These are phyloP conservation scores for Zhuqinia jingwanae DNA, from an alignment of 2,888 invertebrate species.

Conservation along the genomic window DNA sequence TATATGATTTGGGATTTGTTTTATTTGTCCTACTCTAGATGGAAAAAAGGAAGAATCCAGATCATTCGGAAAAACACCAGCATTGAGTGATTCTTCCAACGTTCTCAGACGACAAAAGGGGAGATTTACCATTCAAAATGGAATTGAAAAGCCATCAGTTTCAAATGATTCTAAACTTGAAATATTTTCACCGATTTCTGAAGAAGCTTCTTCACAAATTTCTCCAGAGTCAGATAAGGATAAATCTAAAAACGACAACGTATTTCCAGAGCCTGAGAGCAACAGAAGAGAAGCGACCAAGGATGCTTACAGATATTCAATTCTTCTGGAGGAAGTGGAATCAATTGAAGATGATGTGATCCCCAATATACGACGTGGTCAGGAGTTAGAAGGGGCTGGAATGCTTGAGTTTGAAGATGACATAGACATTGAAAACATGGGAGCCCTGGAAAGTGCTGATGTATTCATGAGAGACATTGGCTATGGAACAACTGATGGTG, in stretches of 20 bases:
- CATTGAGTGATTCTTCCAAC: conserved; percentile 69
- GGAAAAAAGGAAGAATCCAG: conserved; percentile 32
- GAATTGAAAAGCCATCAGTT: not conserved
- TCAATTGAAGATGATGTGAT: not conserved
- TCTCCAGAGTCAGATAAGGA: not conserved
- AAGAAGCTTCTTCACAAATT: not conserved
- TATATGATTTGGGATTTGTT: not conserved
- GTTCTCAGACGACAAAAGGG: conserved; percentile 35
- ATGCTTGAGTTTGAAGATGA: not conserved
- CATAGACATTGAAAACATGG: not conserved
- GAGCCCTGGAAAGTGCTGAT: not conserved
- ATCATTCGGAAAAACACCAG: conserved; percentile 10
- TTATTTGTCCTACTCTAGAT: not conserved
- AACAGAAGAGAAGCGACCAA: conserved; percentile 8
- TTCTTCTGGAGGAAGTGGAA: conserved; percentile 29
- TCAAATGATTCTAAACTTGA: not conserved
- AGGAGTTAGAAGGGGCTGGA: not conserved
- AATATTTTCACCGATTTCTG: conserved; percentile 15
- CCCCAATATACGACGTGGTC: not conserved
- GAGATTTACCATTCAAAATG: not conserved
- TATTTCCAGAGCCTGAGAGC: conserved; percentile 51
- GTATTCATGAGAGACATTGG: conserved; percentile 14
- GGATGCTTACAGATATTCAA: conserved; percentile 14
- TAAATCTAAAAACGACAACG: conserved; percentile 5
- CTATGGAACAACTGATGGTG: not conserved